A percentile compares a stretch with the other conserved stretches of the same genome.
phyloP scores from a whole-genome alignment of 2,888 invertebrate species.

The Cantharis nigra region DNA sequence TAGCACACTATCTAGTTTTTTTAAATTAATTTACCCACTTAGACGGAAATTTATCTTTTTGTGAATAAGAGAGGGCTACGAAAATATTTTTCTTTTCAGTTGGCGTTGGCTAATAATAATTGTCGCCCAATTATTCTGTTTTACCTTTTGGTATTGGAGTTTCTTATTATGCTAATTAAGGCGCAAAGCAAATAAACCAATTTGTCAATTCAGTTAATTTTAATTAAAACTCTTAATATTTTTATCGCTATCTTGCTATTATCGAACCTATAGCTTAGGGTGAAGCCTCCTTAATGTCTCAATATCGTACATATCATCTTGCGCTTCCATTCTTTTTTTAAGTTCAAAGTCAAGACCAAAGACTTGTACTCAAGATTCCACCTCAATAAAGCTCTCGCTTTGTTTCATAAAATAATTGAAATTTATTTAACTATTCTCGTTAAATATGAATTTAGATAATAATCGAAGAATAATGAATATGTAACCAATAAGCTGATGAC shows the following conservation, averaged over 20 bases:
- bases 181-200: neutral
- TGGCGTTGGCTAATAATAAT: neutral
- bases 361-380: neutral
- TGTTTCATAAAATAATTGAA: neutral
- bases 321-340: neutral
- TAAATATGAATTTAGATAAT: neutral
- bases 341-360: neutral
- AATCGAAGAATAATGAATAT: neutral
- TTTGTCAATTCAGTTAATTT: neutral
- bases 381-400: neutral
- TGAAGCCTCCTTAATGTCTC: neutral
- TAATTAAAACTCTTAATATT: neutral
- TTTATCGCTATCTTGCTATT: neutral
- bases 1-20: neutral
- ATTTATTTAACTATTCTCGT: neutral
- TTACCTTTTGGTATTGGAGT: neutral
- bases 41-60: neutral
- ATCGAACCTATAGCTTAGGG: neutral
- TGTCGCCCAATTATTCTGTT: neutral
- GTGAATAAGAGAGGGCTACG: neutral
- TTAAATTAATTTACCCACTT: neutral
- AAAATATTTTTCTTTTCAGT: neutral
- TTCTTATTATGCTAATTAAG: neutral
- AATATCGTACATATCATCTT: neutral
- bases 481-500: neutral